Base-by-base conservation (phyloP, 23 tunicate species). In the Ciona savignyi region DNA sequence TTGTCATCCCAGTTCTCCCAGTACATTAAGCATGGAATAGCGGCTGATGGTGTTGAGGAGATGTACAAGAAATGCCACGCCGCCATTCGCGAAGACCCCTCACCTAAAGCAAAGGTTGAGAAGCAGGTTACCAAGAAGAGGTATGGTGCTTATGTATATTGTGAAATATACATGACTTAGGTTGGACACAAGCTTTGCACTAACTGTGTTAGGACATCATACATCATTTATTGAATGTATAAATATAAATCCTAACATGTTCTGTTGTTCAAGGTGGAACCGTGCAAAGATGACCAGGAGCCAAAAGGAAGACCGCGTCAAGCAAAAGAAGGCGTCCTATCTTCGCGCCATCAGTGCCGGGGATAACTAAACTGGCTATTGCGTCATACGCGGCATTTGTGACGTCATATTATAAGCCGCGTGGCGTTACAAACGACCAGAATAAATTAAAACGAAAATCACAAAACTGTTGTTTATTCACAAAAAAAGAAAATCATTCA, bases 31-130 rank as follows among this genome's bases (percentile, higher is more conserved):
- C 60, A 86, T 61, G 99, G 99, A 1, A 60, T 94, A 20, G 70
- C 88, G 20, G 85, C 90, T 49, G 99, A 94, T 75, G 35, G 30
- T 9, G 73, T 94, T 11, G 99, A 94, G 72, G 90, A 83, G 0
- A 94, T 94, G 95, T 94, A 94, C 83, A 68, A 35, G 65, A 94
- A 94, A 60, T 80, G 82, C 42, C 99, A 94, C 64, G 95, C 86
- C 72, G 90, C 99, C 2, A 94, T 94, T 66, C 75, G 99, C 1
- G 99, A 79, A 63, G 99, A 94, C 64, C 99, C 99, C 33, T 26
- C 95, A 0, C 95, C 95, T 25, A 87, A 83, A 74, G 62, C 84
- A 27, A 87, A 87, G 70, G 81, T 51, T 24, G 71, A 81, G 51
- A 82, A 80, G 35, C 75, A 78, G 1, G 90, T 82, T 70, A 83